Conservation (phyloP, 2,797 vertebrate species). For the Hephaestus fuliginosus region DNA sequence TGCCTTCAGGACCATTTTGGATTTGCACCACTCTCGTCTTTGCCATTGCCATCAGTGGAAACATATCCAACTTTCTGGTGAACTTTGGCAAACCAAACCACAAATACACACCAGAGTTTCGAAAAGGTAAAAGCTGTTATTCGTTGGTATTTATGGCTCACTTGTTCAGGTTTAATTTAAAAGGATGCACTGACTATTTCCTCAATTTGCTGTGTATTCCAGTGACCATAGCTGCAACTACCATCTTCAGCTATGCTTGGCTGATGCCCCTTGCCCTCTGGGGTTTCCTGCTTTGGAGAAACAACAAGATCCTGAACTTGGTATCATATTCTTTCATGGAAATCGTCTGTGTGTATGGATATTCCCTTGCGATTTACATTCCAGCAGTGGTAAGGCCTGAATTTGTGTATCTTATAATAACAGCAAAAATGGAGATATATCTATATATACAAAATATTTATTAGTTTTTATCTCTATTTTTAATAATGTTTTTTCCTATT, state of each 20-base stretch:
- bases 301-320: constrained; percentile 92
- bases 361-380: constrained; percentile 96
- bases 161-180: background rate
- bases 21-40: constrained; percentile 98
- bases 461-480: too few relatives aligned
- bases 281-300: constrained; percentile 96
- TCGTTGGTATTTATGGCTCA: background rate
- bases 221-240: constrained; percentile 96
- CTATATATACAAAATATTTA: too few relatives aligned
- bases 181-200: background rate
- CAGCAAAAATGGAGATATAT: too few relatives aligned
- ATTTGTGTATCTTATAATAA: background rate
- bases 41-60: constrained; percentile 96
- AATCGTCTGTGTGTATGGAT: constrained; percentile 97
- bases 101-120: constrained; percentile 94
- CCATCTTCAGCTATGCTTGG: constrained; percentile 96
- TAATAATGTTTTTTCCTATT: too few relatives aligned
- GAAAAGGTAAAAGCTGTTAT: constrained; percentile 88
- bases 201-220: constrained; percentile 42
- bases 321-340: constrained; percentile 97
- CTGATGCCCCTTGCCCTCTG: constrained; percentile 95
- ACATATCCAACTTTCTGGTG: constrained; percentile 93
- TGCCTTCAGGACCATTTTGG: constrained; percentile 94
- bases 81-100: constrained; percentile 86
- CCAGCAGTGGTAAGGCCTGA: constrained; percentile 92